Conservation (phyloP, 2,113 vertebrate species). For the Phaethornis superciliosus region DNA sequence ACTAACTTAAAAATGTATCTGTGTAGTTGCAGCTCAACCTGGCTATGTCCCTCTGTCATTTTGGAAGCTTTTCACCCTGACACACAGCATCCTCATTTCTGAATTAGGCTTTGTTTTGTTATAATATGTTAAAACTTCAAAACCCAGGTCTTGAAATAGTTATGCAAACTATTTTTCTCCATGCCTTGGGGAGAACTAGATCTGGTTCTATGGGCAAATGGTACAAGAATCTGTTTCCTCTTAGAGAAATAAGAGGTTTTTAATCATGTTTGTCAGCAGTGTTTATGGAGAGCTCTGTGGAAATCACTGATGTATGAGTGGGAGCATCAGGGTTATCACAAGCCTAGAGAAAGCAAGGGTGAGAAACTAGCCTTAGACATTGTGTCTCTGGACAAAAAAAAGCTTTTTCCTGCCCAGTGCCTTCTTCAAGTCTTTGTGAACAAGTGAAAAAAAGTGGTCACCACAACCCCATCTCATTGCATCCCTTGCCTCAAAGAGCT, state of each 20-base stretch:
- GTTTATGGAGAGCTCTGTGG: not conserved
- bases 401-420: not conserved
- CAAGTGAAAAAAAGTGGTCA: not conserved
- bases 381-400: not conserved
- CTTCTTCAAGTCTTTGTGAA: not conserved
- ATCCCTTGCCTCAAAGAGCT: not conserved
- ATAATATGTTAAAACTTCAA: not conserved
- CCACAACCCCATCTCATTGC: not conserved
- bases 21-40: accelerated
- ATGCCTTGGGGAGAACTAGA: not conserved
- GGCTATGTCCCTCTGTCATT: not conserved
- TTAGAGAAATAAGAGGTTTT: not conserved
- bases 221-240: not conserved
- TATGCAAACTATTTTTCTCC: not conserved
- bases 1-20: not conserved
- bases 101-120: not conserved
- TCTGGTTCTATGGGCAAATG: not conserved
- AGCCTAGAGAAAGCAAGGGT: not conserved
- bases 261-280: not conserved
- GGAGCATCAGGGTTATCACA: not conserved
- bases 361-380: not conserved
- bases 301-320: not conserved
- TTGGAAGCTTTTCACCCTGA: not conserved
- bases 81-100: not conserved
- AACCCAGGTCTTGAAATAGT: not conserved